phyloP scores from a whole-genome alignment of 2,888 invertebrate genomes.

The Cataglyphis cursor region DNA sequence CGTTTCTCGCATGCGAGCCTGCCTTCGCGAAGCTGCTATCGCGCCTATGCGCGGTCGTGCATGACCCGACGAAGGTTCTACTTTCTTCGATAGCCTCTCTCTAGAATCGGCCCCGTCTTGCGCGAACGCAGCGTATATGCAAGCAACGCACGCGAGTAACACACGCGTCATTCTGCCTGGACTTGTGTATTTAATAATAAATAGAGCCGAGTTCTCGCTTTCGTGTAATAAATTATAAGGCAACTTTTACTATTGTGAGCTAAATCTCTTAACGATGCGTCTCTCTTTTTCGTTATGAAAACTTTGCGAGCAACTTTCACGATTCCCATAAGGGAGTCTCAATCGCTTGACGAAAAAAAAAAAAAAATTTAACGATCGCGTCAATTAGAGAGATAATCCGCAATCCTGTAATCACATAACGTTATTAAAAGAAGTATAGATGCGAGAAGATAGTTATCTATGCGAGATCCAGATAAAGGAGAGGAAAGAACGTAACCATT shows the following conservation, averaged over 20 bases:
- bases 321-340: background rate
- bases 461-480: background rate
- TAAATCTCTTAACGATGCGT: slow-evolving; percentile 49
- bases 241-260: slow-evolving; percentile 47
- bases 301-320: slow-evolving; percentile 35
- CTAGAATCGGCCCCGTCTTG: slow-evolving; percentile 13
- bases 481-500: background rate
- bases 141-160: slow-evolving; percentile 30
- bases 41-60: slow-evolving; percentile 37
- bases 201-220: slow-evolving; percentile 45
- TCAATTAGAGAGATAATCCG: background rate
- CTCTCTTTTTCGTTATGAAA: slow-evolving; percentile 26
- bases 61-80: slow-evolving; percentile 48
- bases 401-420: background rate
- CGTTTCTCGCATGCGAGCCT: slow-evolving; percentile 26
- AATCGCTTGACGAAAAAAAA: background rate
- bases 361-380: background rate
- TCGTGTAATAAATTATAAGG: slow-evolving; percentile 44
- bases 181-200: slow-evolving; percentile 34
- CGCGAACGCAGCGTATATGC: background rate
- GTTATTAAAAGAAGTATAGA: background rate
- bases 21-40: slow-evolving; percentile 19
- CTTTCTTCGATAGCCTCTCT: slow-evolving; percentile 50
- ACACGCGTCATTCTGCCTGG: background rate
- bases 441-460: background rate